phyloP scores from a whole-genome alignment of 2,113 vertebrate species.

The Anser cygnoides region DNA sequence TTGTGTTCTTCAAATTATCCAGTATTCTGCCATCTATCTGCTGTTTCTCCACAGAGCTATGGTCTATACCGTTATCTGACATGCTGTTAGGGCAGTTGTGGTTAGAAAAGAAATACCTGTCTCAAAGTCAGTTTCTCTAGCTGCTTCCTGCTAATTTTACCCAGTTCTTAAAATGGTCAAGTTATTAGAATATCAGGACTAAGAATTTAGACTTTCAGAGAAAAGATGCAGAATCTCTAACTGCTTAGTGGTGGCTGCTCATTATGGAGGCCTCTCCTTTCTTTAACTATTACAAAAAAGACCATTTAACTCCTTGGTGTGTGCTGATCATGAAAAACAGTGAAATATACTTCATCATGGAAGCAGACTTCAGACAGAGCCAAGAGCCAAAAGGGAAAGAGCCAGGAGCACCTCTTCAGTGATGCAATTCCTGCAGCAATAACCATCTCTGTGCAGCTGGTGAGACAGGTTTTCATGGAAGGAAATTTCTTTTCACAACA shows the following conservation, averaged over 20 bases:
- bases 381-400: neutral
- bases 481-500: neutral
- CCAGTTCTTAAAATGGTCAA: neutral
- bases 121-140: neutral
- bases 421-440: neutral
- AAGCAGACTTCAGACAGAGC: neutral
- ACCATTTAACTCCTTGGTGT: neutral
- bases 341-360: neutral
- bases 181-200: neutral
- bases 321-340: neutral
- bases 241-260: neutral
- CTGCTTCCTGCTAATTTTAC: neutral
- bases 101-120: neutral
- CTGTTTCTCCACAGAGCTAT: neutral
- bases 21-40: neutral
- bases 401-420: neutral
- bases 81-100: neutral
- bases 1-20: slow-evolving; percentile 41
- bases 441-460: neutral
- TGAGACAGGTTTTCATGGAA: neutral
- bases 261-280: neutral
- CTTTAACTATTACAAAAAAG: neutral
- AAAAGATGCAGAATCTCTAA: neutral
- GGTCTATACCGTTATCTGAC: neutral
- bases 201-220: neutral